Evolutionary conservation across 2,888 invertebrate genomes (phyloP).

Genomic region (Oligia strigilis): DNA sequence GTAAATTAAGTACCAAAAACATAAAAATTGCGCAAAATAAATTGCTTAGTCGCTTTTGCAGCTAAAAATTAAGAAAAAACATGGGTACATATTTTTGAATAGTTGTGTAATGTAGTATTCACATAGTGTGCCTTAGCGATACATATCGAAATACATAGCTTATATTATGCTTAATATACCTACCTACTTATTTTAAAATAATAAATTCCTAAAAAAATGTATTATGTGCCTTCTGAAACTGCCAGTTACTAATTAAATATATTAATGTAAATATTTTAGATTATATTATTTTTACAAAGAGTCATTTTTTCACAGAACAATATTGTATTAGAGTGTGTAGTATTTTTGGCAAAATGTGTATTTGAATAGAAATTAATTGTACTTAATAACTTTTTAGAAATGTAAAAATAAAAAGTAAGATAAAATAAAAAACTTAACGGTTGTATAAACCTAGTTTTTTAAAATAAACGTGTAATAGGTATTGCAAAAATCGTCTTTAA

Average conservation of each 20-base stretch:
- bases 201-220: conserved; percentile 51
- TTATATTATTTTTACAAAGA: conserved; percentile 67
- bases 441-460: conserved; percentile 15
- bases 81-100: conserved; percentile 51
- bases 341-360: conserved; percentile 45
- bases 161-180: conserved; percentile 47
- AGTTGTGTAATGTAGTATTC: conserved; percentile 42
- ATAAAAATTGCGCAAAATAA: not conserved
- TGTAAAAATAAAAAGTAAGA: conserved; percentile 55
- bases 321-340: conserved; percentile 22
- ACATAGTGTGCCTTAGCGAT: conserved; percentile 64
- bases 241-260: conserved; percentile 86
- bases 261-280: conserved; percentile 83
- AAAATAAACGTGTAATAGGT: conserved; percentile 2
- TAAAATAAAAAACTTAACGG: not conserved
- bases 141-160: conserved; percentile 63
- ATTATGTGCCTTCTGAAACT: conserved; percentile 86
- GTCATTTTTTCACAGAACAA: conserved; percentile 81
- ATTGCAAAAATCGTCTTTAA: not conserved
- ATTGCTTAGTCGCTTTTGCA: conserved; percentile 26
- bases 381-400: conserved; percentile 71
- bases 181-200: conserved; percentile 16
- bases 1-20: not conserved
- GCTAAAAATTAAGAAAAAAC: conserved; percentile 24
- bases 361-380: conserved; percentile 53